Conservation (phyloP, 2,113 vertebrate species). For the Bubo scandiacus region DNA sequence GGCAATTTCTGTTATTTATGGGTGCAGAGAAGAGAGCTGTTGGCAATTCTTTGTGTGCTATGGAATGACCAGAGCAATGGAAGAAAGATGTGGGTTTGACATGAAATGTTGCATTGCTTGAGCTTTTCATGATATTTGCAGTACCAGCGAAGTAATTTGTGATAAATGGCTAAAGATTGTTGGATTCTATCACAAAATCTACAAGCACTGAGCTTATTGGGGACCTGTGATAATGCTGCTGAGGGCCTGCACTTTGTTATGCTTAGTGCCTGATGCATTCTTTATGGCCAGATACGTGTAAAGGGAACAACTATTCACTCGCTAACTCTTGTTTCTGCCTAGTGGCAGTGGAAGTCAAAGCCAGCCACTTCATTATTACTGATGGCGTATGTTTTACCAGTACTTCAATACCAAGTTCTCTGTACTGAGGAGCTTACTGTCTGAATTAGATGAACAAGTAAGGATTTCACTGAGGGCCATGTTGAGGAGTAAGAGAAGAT, state of each 20-base stretch:
- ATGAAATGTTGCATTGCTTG: constrained; percentile 42
- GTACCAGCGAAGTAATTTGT: constrained; percentile 36
- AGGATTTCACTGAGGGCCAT: not conserved
- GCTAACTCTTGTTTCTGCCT: constrained; percentile 51
- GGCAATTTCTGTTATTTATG: constrained; percentile 59
- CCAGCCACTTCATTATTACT: not conserved
- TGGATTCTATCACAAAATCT: constrained; percentile 49
- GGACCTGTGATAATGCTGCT: constrained; percentile 39
- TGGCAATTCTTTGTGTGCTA: constrained; percentile 60
- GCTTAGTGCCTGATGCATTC: constrained; percentile 17
- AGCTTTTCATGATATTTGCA: not conserved
- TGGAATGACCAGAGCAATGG: constrained; percentile 15
- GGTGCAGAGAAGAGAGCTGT: constrained; percentile 39
- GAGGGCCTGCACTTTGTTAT: not conserved
- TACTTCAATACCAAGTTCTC: not conserved
- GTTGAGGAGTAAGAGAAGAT: not conserved
- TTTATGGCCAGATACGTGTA: not conserved
- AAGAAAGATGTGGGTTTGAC: constrained; percentile 27
- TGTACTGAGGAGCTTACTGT: not conserved
- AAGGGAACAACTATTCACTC: not conserved
- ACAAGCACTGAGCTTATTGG: constrained; percentile 4
- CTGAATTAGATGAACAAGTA: not conserved
- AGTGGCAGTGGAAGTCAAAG: not conserved
- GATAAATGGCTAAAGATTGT: constrained; percentile 38
- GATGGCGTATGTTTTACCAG: not conserved